These are phyloP conservation scores for Lepilemur septentrionalis DNA, from an alignment of 2,797 vertebrate species.

Conservation along the genomic window DNA sequence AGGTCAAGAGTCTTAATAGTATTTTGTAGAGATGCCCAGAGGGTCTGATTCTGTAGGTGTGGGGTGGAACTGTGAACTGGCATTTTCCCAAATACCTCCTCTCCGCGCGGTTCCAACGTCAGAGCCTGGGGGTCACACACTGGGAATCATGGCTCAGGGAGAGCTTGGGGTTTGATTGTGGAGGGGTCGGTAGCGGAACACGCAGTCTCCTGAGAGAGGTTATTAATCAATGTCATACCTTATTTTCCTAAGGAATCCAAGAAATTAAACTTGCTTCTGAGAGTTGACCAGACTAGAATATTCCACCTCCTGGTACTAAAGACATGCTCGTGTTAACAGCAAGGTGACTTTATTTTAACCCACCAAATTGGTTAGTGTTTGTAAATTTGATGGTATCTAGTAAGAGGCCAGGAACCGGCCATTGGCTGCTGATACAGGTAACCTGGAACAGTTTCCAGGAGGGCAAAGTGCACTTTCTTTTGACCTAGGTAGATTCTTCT, in stretches of 20 bases:
- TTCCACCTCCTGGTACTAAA: not conserved
- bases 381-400: not conserved
- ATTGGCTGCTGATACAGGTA: not conserved
- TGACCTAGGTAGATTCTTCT: not conserved
- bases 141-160: not conserved
- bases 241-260: not conserved
- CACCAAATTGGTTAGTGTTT: no score
- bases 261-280: not conserved
- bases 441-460: not conserved
- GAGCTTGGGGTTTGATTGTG: not conserved
- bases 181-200: not conserved
- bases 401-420: not conserved
- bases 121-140: not conserved
- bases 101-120: not conserved
- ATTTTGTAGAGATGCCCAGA: not conserved
- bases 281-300: not conserved
- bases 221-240: not conserved
- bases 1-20: not conserved
- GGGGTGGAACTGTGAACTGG: not conserved
- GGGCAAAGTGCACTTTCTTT: not conserved
- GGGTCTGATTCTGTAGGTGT: not conserved
- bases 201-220: not conserved
- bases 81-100: not conserved
- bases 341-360: not conserved
- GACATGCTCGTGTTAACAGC: not conserved